Evolutionary conservation across 2,888 invertebrate species (phyloP).

Genomic region (Branchipolynoe longqiensis): DNA sequence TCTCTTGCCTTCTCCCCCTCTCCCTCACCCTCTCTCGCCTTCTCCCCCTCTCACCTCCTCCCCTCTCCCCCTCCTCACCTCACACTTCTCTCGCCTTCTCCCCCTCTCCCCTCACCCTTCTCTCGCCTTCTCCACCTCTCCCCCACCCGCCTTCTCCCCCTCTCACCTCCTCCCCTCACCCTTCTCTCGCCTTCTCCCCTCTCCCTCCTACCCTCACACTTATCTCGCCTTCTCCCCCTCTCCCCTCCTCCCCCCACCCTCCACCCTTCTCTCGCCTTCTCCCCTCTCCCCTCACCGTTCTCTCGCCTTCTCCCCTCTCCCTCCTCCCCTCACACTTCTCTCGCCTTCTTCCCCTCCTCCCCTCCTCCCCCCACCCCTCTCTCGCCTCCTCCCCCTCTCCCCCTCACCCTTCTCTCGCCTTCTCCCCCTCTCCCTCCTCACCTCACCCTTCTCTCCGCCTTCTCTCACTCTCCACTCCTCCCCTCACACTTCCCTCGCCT

Average conservation of each 20-base stretch:
- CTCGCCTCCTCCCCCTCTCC: neutral
- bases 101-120: neutral
- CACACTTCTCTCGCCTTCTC: too few species aligned
- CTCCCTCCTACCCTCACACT: neutral
- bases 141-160: neutral
- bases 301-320: too few species aligned
- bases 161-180: neutral
- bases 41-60: too few species aligned
- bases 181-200: neutral
- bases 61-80: too few species aligned
- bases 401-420: neutral
- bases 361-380: too few species aligned
- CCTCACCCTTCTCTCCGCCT: too few species aligned
- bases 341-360: neutral
- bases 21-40: too few species aligned
- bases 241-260: neutral
- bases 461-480: neutral
- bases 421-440: too few species aligned
- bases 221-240: neutral
- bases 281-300: too few species aligned
- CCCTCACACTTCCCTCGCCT: slow-evolving; percentile 26
- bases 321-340: neutral
- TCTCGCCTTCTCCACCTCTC: neutral
- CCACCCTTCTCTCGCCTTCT: neutral
- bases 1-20: too few species aligned